Percentiles rank a stretch among this genome's conserved stretches.
phyloP scores from a whole-genome alignment of 2,888 invertebrate genomes.

The Hyalella azteca region DNA sequence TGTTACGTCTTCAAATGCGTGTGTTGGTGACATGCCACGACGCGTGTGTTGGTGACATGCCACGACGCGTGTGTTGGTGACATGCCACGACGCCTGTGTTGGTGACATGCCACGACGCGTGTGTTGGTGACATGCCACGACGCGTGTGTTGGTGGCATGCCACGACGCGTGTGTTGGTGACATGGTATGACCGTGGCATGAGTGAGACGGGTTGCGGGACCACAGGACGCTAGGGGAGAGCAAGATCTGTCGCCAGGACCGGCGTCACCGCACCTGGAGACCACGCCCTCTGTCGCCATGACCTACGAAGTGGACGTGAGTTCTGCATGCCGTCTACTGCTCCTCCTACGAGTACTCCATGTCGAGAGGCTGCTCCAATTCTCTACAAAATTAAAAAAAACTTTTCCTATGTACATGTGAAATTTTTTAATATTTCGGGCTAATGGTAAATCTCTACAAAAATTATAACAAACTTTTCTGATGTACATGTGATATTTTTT shows the following conservation, averaged over 20 bases:
- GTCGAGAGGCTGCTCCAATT: too few relatives aligned
- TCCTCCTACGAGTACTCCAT: too few relatives aligned
- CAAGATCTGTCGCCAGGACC: background rate
- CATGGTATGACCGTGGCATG: too few relatives aligned
- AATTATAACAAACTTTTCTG: too few relatives aligned
- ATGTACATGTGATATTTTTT: too few relatives aligned
- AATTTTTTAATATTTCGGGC: too few relatives aligned
- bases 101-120: too few relatives aligned
- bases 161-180: background rate
- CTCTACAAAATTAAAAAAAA: too few relatives aligned
- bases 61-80: background rate
- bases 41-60: background rate
- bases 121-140: background rate
- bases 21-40: background rate
- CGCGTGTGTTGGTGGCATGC: background rate
- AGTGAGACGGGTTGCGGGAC: background rate
- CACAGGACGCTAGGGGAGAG: background rate
- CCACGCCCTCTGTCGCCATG: constrained; percentile 46
- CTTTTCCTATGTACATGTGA: too few relatives aligned
- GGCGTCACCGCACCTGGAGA: constrained; percentile 16
- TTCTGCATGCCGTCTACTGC: background rate
- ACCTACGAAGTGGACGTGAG: constrained; percentile 58
- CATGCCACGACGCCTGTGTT: background rate
- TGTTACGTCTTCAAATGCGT: too few relatives aligned
- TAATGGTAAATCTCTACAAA: too few relatives aligned